These are phyloP conservation scores for Pterostichus niger DNA, from an alignment of 2,888 invertebrate species.

Conservation along the genomic window DNA sequence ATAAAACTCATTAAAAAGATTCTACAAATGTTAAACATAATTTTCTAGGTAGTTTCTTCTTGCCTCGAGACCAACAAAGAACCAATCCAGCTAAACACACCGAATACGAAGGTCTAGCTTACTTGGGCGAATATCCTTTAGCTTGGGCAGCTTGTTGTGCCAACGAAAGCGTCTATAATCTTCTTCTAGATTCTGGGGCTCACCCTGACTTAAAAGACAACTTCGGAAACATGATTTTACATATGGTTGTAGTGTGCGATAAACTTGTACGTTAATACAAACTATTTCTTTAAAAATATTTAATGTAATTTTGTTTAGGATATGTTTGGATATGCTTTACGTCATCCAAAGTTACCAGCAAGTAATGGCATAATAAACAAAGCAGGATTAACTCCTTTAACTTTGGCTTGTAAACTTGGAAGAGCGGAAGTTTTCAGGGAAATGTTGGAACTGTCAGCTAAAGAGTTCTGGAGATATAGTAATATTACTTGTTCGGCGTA, in stretches of 20 bases:
- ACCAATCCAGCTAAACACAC: slow-evolving; percentile 88
- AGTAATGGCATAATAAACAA: slow-evolving; percentile 94
- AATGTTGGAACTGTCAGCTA: slow-evolving; percentile 96
- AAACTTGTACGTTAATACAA: slow-evolving; percentile 86
- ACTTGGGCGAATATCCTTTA: slow-evolving; percentile 97
- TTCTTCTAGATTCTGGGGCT: slow-evolving; percentile 93
- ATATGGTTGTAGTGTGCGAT: slow-evolving; percentile 99
- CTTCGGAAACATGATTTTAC: slow-evolving; percentile 99
- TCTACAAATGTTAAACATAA: slow-evolving; percentile 42
- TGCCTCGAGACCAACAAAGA: slow-evolving; percentile 95
- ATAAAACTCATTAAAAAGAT: too few relatives aligned
- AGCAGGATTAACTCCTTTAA: slow-evolving; percentile 95
- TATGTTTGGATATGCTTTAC: slow-evolving; percentile 98
- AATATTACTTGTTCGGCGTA: slow-evolving; percentile 99
- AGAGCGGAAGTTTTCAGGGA: slow-evolving; percentile 97
- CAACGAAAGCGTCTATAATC: slow-evolving; percentile 97
- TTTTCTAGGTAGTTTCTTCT: slow-evolving; percentile 89
- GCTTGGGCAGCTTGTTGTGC: slow-evolving; percentile 99
- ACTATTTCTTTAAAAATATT: slow-evolving; percentile 17
- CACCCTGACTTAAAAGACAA: slow-evolving; percentile 97
- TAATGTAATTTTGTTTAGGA: slow-evolving; percentile 81
- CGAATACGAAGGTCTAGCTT: slow-evolving; percentile 97
- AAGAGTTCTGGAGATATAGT: slow-evolving; percentile 99
- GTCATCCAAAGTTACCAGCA: slow-evolving; percentile 96
- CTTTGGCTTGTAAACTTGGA: slow-evolving; percentile 96